Percentiles rank a stretch among this genome's conserved stretches.
phyloP scores from a whole-genome alignment of 2,888 invertebrate species.

The Brachynemurus nebulosus region DNA sequence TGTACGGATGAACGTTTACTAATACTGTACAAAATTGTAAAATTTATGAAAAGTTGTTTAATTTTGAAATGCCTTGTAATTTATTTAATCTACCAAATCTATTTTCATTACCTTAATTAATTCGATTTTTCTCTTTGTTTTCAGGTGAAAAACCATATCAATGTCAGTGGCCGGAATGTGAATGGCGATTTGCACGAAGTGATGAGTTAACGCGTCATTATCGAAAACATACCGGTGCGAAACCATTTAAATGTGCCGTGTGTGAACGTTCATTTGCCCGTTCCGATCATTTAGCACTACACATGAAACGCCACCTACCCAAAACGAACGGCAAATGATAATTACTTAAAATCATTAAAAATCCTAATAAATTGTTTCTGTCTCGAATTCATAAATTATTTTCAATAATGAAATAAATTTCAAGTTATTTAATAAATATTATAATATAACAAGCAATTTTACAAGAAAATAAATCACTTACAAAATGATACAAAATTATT shows the following conservation, averaged over 20 bases:
- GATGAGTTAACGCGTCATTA: slow-evolving; percentile 94
- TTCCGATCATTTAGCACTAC: slow-evolving; percentile 88
- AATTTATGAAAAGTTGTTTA: no score
- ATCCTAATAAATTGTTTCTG: no score
- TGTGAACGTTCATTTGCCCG: slow-evolving; percentile 92
- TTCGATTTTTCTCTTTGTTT: slow-evolving; percentile 23
- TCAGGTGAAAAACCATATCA: slow-evolving; percentile 95
- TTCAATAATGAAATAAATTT: no score
- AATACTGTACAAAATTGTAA: no score
- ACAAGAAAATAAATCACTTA: no score
- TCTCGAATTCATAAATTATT: not conserved
- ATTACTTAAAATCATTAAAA: not conserved
- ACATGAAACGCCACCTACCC: slow-evolving; percentile 93
- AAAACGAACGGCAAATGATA: slow-evolving; percentile 39
- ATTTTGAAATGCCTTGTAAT: no score
- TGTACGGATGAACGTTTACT: no score
- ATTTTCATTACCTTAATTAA: no score
- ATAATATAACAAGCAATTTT: not conserved
- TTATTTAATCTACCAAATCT: no score
- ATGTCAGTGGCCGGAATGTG: slow-evolving; percentile 96
- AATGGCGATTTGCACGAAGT: slow-evolving; percentile 92
- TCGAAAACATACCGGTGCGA: slow-evolving; percentile 93
- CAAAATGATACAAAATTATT: no score
- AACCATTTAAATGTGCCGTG: slow-evolving; percentile 91
- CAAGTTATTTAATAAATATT: not conserved